These are phyloP conservation scores for Amblyteles armatorius DNA, from an alignment of 2,888 invertebrate genomes.

Conservation along the genomic window DNA sequence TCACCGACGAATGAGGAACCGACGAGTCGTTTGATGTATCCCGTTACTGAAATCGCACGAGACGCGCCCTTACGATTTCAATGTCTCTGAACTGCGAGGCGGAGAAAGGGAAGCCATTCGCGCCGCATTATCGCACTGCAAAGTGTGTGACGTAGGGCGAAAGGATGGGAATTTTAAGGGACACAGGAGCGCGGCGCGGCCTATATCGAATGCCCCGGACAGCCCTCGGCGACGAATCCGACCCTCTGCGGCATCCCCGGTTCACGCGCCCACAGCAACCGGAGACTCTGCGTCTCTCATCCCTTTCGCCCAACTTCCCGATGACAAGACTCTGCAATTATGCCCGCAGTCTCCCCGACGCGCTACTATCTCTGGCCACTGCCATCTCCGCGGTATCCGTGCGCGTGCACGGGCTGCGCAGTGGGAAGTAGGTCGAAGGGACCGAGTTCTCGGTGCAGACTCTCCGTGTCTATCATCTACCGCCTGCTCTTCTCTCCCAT, in stretches of 20 bases:
- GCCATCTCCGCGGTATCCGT: slow-evolving; percentile 14
- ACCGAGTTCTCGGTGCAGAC: slow-evolving; percentile 54
- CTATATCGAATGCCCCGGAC: slow-evolving; percentile 6
- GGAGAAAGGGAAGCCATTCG: background rate
- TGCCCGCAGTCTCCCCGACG: slow-evolving; percentile 71
- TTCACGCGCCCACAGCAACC: slow-evolving; percentile 26
- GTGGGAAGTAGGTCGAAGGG: slow-evolving; percentile 44
- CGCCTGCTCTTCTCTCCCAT: slow-evolving; percentile 4
- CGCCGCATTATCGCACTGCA: slow-evolving; percentile 9
- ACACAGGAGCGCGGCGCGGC: slow-evolving; percentile 8
- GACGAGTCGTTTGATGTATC: background rate
- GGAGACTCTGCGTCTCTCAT: slow-evolving; percentile 43
- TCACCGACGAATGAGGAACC: background rate
- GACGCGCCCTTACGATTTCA: too few relatives aligned
- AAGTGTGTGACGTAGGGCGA: background rate
- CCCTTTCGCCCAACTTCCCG: slow-evolving; percentile 71
- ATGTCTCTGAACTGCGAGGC: too few relatives aligned
- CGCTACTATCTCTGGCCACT: slow-evolving; percentile 45
- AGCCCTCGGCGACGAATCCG: background rate
- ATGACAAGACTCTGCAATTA: slow-evolving; percentile 82
- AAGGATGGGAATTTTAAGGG: background rate
- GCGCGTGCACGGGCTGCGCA: background rate
- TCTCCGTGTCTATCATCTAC: background rate
- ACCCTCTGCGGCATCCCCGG: background rate
- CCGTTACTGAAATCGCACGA: too few relatives aligned